Percentiles rank a stretch among this genome's conserved stretches.
Evolutionary conservation across 1,140 invertebrate species (phyloP).

Genomic region (Agrilus planipennis): DNA sequence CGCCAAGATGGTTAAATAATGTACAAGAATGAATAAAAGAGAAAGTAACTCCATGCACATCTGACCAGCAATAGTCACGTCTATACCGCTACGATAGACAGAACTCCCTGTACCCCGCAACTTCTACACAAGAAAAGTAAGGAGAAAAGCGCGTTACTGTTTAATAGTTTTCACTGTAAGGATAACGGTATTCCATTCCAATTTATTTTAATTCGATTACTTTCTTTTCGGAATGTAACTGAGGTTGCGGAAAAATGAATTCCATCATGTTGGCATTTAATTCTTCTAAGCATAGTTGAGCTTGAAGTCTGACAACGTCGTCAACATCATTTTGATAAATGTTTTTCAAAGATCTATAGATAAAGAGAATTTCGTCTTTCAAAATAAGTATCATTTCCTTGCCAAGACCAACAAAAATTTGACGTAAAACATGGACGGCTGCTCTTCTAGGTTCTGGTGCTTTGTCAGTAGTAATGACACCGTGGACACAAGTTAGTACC

Average conservation of each 20-base stretch:
- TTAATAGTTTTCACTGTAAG: no score
- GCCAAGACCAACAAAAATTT: conserved; percentile 60
- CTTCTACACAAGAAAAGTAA: no score
- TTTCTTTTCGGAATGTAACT: conserved; percentile 43
- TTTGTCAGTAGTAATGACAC: conserved; percentile 55
- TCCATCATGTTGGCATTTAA: conserved; percentile 55
- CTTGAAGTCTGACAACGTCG: conserved; percentile 55
- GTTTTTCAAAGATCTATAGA: conserved; percentile 58
- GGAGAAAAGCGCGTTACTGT: no score
- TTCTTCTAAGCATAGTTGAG: conserved; percentile 63
- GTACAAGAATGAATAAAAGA: no score
- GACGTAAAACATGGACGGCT: conserved; percentile 60
- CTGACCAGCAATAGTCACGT: no score
- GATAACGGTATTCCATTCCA: no score
- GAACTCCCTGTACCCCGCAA: no score
- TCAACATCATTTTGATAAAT: conserved; percentile 54
- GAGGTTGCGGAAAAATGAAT: conserved; percentile 44
- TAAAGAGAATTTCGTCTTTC: conserved; percentile 48
- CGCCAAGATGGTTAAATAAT: no score
- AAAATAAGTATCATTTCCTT: conserved; percentile 52
- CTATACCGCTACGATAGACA: no score
- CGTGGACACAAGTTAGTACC: conserved; percentile 57
- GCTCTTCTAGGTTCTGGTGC: conserved; percentile 60
- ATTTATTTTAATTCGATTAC: no score
- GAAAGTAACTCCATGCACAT: no score